Evolutionary conservation across 1,140 invertebrate species (phyloP).

Genomic region (Diorhabda carinulata): DNA sequence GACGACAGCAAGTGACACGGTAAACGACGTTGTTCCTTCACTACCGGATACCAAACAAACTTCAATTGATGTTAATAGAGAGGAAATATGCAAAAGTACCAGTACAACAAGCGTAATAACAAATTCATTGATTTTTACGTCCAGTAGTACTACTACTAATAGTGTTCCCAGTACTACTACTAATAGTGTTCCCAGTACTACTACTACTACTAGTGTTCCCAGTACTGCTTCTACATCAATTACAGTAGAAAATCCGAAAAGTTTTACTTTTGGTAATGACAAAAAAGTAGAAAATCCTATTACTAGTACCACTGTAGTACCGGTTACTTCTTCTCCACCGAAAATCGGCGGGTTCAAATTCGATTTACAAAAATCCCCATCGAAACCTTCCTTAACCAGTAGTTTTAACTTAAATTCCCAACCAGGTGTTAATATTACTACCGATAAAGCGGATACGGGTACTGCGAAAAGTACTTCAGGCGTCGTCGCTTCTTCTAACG

Average conservation of each 20-base stretch:
- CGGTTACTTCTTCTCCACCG: constrained; percentile 4
- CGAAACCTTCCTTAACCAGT: background rate
- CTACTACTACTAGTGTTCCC: background rate
- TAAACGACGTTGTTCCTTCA: too few species aligned
- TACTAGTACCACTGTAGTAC: too few species aligned
- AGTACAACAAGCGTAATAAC: too few species aligned
- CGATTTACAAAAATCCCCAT: constrained; percentile 19
- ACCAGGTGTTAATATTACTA: background rate
- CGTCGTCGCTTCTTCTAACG: background rate
- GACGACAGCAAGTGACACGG: background rate
- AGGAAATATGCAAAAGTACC: too few species aligned
- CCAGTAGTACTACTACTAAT: too few species aligned
- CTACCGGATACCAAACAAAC: too few species aligned
- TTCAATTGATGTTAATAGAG: too few species aligned
- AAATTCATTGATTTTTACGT: too few species aligned
- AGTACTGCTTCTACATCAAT: background rate
- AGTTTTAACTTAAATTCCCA: background rate
- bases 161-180: background rate
- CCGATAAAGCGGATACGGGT: background rate
- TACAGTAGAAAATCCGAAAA: too few species aligned
- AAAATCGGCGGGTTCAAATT: constrained; percentile 28
- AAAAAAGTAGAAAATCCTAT: too few species aligned
- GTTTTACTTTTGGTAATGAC: too few species aligned
- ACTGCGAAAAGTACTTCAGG: background rate
- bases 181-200: background rate